Base-by-base conservation (phyloP, 1,140 invertebrate genomes). In the honey bee (Apis mellifera) region DNA sequence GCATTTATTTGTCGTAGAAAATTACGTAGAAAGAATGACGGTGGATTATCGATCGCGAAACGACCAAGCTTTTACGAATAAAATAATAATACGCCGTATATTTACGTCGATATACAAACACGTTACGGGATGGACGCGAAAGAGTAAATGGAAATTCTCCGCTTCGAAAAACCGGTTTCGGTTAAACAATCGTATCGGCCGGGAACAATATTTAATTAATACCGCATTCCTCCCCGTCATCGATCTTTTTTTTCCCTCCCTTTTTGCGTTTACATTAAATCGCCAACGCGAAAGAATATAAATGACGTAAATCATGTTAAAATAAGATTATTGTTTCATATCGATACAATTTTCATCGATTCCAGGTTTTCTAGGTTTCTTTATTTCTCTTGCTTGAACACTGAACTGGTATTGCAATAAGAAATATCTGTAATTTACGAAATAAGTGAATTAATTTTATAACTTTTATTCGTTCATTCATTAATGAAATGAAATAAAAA, bases 1-100 rank as follows among this genome's bases (percentile, higher is more conserved):
- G 72, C 72, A 75, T 81, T 81, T 75, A 64, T 81, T 81, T 75
- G 72, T 81, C 21, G 69, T 68, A n/a, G 79, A 74, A 68, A 74
- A 75, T 74, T 75, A 68, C 70, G 64, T 68, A 32, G 55, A 13
- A 54, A 32, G 60, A 81, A 52, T 15, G 52, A 32, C 42, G n/a
- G 9, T 9, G 21, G 17, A 52, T 26, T 60, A 80, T 80, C 78
- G 69, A 80, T 80, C 69, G 65, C 23, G 19, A 5, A n/a, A 71
- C 68, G 68, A 32, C 17, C n/a, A 32, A 72, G 23, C 66, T 72
- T 62, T 62, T 62, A 54, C 48, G 48, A 32, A 50, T 79, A 72
- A 62, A 79, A 79, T 71, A 72, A 79, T 71, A 72, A 79, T 72
- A 52, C 48, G 13, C 13, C 50, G 12, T 48, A 42, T 65, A 50